Evolutionary conservation across 1,140 invertebrate species (phyloP).

Genomic region (Diploscapter pachys): DNA sequence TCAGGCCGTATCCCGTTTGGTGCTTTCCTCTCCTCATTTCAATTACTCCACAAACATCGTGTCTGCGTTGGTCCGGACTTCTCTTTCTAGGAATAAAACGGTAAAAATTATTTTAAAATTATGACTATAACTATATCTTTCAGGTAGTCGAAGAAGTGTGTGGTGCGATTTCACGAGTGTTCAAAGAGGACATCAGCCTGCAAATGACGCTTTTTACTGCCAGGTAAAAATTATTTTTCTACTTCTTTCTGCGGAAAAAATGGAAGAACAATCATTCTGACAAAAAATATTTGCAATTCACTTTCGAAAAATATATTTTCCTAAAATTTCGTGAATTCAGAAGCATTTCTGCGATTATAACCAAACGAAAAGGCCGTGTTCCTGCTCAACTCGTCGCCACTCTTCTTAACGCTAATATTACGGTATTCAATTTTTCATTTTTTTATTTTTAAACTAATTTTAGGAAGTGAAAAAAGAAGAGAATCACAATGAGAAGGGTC

Average conservation of each 20-base stretch:
- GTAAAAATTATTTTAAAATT: background rate
- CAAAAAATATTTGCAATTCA: too few species aligned
- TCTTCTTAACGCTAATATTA: conserved; percentile 78
- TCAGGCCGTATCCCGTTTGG: conserved; percentile 60
- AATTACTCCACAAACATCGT: conserved; percentile 86
- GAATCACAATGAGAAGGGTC: conserved; percentile 73
- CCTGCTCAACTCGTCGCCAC: conserved; percentile 46
- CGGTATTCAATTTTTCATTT: conserved; percentile 49
- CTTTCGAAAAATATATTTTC: too few species aligned
- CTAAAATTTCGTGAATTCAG: background rate
- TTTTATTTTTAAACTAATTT: conserved; percentile 63
- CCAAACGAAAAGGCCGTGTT: conserved; percentile 63
- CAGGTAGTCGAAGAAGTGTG: conserved; percentile 45
- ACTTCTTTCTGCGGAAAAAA: too few species aligned
- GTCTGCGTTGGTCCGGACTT: conserved; percentile 74
- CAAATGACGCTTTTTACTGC: conserved; percentile 73
- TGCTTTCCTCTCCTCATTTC: conserved; percentile 80
- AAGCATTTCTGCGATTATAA: conserved; percentile 49
- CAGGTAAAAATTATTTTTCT: too few species aligned
- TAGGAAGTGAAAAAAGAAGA: conserved; percentile 74
- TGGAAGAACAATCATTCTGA: too few species aligned
- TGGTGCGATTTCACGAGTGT: conserved; percentile 71
- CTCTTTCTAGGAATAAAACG: conserved; percentile 67
- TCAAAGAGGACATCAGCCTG: conserved; percentile 77
- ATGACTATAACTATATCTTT: conserved; percentile 1